phyloP scores from a whole-genome alignment of 2,888 invertebrate species.

The Axea sp. region DNA sequence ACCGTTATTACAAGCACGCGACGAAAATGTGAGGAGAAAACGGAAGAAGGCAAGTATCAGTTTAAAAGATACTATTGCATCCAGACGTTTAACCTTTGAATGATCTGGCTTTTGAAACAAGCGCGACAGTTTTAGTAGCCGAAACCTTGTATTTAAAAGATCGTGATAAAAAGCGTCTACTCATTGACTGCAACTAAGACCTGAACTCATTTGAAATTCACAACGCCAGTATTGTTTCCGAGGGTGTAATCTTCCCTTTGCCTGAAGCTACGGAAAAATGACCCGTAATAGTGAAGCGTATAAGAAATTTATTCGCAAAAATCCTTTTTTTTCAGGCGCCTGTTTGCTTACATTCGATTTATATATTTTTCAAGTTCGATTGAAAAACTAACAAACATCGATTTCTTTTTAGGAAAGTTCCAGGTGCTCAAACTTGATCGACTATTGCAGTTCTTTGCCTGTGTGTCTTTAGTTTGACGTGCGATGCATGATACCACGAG shows the following conservation, averaged over 20 bases:
- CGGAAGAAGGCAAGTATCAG: constrained; percentile 11
- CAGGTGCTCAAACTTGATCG: constrained; percentile 50
- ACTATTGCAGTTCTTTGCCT: constrained; percentile 51
- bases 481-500: constrained; percentile 56
- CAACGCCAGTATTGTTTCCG: constrained; percentile 30
- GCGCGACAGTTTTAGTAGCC: constrained; percentile 18
- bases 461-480: constrained; percentile 58
- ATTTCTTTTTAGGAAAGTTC: constrained; percentile 52
- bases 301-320: constrained; percentile 14
- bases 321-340: constrained; percentile 17
- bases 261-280: constrained; percentile 9
- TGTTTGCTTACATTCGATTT: constrained; percentile 24
- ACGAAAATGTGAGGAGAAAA: not conserved
- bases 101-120: constrained; percentile 22
- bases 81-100: constrained; percentile 19
- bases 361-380: constrained; percentile 27
- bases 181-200: constrained; percentile 15
- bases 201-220: constrained; percentile 33
- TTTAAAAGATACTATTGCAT: constrained; percentile 19
- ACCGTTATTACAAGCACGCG: no score
- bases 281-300: not conserved
- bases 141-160: constrained; percentile 2
- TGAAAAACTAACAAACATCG: constrained; percentile 53
- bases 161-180: constrained; percentile 8
- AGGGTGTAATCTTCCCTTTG: constrained; percentile 8